Base-by-base conservation (phyloP, 2,888 invertebrate species). In the Phymatocera aterrima region DNA sequence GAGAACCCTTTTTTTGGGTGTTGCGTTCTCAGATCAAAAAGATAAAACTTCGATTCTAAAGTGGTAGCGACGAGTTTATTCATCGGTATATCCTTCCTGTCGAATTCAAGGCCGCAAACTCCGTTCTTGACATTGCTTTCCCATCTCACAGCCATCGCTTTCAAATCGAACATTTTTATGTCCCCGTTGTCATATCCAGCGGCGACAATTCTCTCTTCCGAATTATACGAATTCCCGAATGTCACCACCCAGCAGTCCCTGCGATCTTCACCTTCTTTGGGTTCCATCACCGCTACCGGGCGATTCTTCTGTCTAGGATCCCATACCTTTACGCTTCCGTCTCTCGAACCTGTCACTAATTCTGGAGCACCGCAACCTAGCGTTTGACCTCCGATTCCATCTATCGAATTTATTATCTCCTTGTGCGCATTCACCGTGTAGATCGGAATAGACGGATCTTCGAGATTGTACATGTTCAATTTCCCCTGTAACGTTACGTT, bases 131-230 rank as follows among this genome's bases (percentile, higher is more conserved):
- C 91, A 89, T 98, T 97, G 72, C 95, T 95, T 87, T 98, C 98
- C 98, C 98, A 99, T 86, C 94, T 92, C 0, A 98, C 91, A 0
- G 94, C 92, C 95, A 98, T 96, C 4, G 94, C 94, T 80, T 95
- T 93, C 34, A 99, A 92, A 90, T 99, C 98, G 89, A 97, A 98
- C 91, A 99, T 93, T 91, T 98, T 99, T 1, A 99, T 91, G 88
- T 99, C 99, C 0, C 99, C 99, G 90, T 99, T 99, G 87, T 99
- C 98, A 87, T 98, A 99, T 0, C 99, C 99, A 10, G 98, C 97
- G 34, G 95, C 96, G 0, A 99, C 94, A 78, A 96, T 93, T 78
- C 98, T 93, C 85, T 99, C 98, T 37, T 95, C 93, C 64, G 95
- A 94, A 88, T 96, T 97, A 91, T 95, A 97, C 0, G 97, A 96